Conservation (phyloP, 2,888 invertebrate species). For the Neoascia interrupta region DNA sequence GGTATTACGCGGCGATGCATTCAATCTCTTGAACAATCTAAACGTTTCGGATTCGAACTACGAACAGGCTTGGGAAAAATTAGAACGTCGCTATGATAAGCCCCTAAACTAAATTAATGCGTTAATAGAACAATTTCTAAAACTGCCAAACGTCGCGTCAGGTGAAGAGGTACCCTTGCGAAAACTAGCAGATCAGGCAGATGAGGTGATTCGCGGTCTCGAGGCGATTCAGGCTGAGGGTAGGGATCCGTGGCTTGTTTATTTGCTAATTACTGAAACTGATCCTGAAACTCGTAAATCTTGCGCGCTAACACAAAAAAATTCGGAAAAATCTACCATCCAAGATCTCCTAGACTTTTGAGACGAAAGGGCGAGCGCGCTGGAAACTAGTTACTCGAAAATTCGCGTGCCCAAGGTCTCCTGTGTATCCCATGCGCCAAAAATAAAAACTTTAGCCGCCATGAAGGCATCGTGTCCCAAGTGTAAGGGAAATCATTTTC, state of each 20-base stretch:
- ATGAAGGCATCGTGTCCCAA: not conserved
- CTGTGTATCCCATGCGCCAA: not conserved
- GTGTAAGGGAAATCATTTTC: not conserved
- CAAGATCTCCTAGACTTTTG: not conserved
- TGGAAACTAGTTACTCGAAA: constrained; percentile 3
- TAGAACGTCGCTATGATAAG: no score
- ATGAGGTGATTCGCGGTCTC: not conserved
- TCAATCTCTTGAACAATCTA: not conserved
- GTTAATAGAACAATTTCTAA: not conserved
- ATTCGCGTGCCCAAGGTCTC: no score
- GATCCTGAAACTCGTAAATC: not conserved
- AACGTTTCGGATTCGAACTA: not conserved
- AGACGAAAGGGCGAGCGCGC: not conserved
- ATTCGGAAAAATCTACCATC: not conserved
- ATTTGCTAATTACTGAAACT: no score
- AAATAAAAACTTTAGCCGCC: not conserved
- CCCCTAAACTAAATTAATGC: not conserved
- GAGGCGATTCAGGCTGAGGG: no score
- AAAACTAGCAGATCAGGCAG: no score
- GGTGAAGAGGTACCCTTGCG: not conserved
- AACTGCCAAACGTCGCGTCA: not conserved
- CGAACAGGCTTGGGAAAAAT: no score
- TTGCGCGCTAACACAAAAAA: not conserved
- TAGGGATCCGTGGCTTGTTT: no score
- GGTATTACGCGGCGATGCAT: no score